Conservation (phyloP, 1,140 invertebrate genomes). For the Zelostemma sp. region DNA sequence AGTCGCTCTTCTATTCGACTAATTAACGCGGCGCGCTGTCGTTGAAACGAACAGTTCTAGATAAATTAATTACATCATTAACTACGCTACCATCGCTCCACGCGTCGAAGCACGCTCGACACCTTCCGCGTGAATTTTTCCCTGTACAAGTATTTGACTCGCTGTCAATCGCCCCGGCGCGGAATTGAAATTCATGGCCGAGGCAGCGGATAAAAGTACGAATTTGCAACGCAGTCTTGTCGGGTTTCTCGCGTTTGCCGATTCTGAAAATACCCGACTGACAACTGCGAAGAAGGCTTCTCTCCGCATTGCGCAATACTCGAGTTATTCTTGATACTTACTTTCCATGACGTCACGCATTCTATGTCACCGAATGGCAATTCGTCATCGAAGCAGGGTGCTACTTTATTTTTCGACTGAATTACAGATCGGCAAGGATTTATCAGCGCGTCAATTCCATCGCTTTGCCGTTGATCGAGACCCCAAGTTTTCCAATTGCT, state of each 20-base stretch:
- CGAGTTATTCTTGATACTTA: background rate
- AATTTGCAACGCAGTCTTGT: background rate
- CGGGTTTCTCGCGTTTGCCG: background rate
- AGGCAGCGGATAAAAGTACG: background rate
- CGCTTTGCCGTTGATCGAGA: too few relatives aligned
- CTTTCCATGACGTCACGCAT: background rate
- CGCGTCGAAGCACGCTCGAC: too few relatives aligned
- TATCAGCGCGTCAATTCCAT: too few relatives aligned
- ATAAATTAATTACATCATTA: too few relatives aligned
- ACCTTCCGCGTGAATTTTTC: too few relatives aligned
- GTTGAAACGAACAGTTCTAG: too few relatives aligned
- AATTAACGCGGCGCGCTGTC: too few relatives aligned
- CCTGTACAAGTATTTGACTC: too few relatives aligned
- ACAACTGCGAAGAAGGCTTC: conserved; percentile 1
- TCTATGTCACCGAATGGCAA: background rate
- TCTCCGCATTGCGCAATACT: background rate
- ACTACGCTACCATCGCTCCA: too few relatives aligned
- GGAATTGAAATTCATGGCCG: background rate
- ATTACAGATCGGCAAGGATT: too few relatives aligned
- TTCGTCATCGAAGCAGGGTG: conserved; percentile 1
- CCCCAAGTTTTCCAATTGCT: too few relatives aligned
- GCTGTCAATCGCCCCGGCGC: background rate
- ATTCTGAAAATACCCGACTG: conserved; percentile 5
- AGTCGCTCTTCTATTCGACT: too few relatives aligned
- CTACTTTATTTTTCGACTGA: background rate